Conservation (phyloP, 2,888 invertebrate genomes). For the Clivina fossor region DNA sequence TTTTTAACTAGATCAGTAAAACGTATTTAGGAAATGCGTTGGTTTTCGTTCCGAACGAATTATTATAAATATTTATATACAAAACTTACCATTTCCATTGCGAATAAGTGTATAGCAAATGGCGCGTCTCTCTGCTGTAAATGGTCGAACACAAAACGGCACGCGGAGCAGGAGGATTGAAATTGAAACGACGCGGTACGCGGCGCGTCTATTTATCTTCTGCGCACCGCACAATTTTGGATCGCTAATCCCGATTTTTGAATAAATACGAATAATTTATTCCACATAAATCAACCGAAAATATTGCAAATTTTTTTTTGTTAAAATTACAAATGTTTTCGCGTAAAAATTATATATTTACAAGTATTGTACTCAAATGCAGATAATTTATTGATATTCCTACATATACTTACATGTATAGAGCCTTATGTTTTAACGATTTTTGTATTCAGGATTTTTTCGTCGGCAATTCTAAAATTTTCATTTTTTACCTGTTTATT, state of each 20-base stretch:
- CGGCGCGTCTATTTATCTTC: constrained; percentile 16
- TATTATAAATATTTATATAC: constrained; percentile 12
- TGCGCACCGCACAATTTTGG: constrained; percentile 22
- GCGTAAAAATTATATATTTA: no score
- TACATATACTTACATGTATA: no score
- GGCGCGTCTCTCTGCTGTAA: constrained; percentile 53
- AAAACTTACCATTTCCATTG: constrained; percentile 55
- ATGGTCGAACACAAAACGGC: constrained; percentile 39
- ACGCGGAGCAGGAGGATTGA: constrained; percentile 46
- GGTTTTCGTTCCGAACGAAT: constrained; percentile 1
- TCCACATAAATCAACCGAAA: no score
- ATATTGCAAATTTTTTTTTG: no score
- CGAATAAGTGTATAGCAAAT: constrained; percentile 54
- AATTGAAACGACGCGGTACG: constrained; percentile 46
- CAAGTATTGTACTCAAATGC: no score
- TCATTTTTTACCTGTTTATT: neutral
- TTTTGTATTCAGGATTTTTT: no score
- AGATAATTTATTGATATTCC: no score
- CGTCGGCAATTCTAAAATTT: no score
- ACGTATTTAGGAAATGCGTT: constrained; percentile 3
- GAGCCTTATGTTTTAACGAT: no score
- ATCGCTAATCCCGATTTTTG: constrained; percentile 17
- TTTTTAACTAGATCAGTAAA: neutral
- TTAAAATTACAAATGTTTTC: no score
- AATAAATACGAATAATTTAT: no score